Conservation (phyloP, 2,113 vertebrate genomes). For the Pica pica region DNA sequence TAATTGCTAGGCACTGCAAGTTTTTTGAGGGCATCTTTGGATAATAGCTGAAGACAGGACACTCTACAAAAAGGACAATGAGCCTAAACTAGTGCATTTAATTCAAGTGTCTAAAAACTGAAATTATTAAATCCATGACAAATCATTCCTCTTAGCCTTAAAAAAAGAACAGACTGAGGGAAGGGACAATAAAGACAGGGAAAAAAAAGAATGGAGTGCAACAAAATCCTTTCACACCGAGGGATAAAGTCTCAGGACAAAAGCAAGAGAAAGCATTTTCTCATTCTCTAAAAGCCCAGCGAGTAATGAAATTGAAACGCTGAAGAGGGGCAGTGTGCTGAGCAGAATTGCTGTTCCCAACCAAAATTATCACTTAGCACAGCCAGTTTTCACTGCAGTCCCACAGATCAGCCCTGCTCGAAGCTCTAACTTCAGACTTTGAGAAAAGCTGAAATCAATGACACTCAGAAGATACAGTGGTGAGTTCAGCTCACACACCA, state of each 20-base stretch:
- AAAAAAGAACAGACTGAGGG: not conserved
- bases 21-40: slow-evolving; percentile 6
- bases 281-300: not conserved
- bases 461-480: not conserved
- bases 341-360: not conserved
- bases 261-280: not conserved
- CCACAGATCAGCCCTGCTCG: not conserved
- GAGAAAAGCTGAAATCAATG: not conserved
- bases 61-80: not conserved
- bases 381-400: not conserved
- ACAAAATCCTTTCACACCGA: not conserved
- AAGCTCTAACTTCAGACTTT: not conserved
- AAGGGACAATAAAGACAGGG: not conserved
- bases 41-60: slow-evolving; percentile 3
- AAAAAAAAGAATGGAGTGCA: not conserved
- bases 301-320: not conserved
- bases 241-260: not conserved
- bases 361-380: not conserved
- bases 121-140: not conserved
- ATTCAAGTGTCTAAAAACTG: not conserved
- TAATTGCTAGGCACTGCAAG: slow-evolving; percentile 29
- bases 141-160: not conserved
- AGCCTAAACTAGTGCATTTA: not conserved
- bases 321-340: not conserved
- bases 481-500: not conserved